Evolutionary conservation across 2,113 vertebrate species (phyloP).

Genomic region (Oxyruncus cristatus): DNA sequence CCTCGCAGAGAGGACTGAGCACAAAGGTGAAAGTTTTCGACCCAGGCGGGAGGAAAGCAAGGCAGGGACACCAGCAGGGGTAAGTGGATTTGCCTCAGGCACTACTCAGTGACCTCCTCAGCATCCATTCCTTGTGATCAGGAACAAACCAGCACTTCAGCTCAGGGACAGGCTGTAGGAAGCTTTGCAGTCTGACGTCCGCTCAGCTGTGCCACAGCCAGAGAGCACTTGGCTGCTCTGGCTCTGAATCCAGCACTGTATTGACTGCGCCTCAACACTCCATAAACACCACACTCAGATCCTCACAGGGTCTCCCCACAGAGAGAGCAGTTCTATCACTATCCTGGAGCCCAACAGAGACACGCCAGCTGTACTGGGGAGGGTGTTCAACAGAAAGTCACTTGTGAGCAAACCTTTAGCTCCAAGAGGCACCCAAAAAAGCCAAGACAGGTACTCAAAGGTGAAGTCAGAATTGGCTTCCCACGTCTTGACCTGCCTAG

Average conservation of each 20-base stretch:
- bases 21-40: neutral
- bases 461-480: neutral
- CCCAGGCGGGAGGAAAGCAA: rapidly evolving
- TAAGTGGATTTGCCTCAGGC: neutral
- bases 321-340: neutral
- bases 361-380: neutral
- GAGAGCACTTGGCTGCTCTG: neutral
- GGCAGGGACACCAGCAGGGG: neutral
- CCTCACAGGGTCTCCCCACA: neutral
- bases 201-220: neutral
- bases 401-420: neutral
- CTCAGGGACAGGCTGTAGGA: neutral
- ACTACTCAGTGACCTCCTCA: neutral
- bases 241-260: rapidly evolving
- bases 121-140: neutral
- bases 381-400: neutral
- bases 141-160: neutral
- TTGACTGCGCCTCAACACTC: neutral
- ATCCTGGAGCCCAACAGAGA: neutral
- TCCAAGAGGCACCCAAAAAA: neutral
- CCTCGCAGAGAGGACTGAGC: neutral
- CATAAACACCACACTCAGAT: neutral
- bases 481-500: neutral
- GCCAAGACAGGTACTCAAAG: neutral
- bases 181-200: neutral